Percentiles rank a stretch among this genome's conserved stretches.
Conservation (phyloP, 2,888 invertebrate species). For the Plebejus melissa region DNA sequence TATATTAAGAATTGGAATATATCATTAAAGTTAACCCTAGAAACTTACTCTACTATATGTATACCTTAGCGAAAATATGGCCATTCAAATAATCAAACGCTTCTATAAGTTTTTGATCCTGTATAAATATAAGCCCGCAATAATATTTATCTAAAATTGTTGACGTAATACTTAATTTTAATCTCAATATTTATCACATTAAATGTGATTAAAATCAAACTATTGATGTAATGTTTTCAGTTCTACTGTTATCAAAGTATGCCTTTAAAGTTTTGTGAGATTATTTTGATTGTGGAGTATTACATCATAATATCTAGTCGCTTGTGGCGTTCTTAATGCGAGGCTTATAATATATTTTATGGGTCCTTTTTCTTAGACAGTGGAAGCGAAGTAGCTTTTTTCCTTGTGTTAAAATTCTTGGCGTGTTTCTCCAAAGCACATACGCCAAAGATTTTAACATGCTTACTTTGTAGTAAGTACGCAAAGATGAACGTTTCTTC, state of each 20-base stretch:
- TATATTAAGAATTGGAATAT: conserved; percentile 26
- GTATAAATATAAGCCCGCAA: neutral
- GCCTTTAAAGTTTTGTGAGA: neutral
- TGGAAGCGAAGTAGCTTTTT: neutral
- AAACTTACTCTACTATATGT: neutral
- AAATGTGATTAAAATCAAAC: neutral
- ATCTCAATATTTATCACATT: neutral
- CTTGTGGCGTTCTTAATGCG: neutral
- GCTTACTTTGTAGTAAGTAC: neutral
- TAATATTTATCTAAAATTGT: neutral
- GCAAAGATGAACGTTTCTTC: neutral
- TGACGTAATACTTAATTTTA: neutral
- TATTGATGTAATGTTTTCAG: neutral
- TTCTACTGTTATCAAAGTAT: neutral
- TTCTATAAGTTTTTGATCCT: neutral
- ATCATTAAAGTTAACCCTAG: conserved; percentile 26
- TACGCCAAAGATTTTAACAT: neutral
- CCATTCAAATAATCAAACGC: neutral
- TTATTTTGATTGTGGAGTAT: neutral
- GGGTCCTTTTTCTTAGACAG: neutral
- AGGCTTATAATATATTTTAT: neutral
- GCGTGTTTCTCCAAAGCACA: neutral
- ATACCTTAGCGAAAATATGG: neutral
- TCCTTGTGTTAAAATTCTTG: neutral
- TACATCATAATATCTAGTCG: conserved; percentile 4